phyloP scores from a whole-genome alignment of 1,140 invertebrate genomes.

The Aphelenchoides fujianensis region DNA sequence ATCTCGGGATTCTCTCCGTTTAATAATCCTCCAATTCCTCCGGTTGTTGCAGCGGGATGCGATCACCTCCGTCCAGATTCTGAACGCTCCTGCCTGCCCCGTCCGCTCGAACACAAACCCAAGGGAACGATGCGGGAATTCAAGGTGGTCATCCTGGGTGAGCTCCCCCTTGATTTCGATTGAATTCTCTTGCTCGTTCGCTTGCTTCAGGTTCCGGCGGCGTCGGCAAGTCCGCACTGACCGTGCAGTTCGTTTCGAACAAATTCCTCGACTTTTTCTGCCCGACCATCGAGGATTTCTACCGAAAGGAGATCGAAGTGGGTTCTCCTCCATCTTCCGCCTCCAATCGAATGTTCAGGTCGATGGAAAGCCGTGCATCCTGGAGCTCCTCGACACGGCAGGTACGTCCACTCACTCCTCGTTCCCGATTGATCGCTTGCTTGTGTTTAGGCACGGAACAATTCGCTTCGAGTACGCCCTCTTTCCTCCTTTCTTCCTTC shows the following conservation, averaged over 20 bases:
- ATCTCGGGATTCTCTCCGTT: no score
- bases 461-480: slow-evolving; percentile 20
- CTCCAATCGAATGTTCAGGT: slow-evolving; percentile 77
- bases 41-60: neutral
- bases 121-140: slow-evolving; percentile 57
- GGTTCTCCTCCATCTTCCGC: neutral
- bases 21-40: no score
- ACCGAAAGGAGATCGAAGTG: slow-evolving; percentile 76
- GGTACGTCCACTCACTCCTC: no score
- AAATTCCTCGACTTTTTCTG: slow-evolving; percentile 36
- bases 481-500: no score
- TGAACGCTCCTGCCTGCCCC: no score
- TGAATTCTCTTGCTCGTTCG: no score
- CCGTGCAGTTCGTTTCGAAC: slow-evolving; percentile 94
- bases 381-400: slow-evolving; percentile 98
- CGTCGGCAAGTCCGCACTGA: slow-evolving; percentile 65
- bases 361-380: slow-evolving; percentile 93
- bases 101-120: no score
- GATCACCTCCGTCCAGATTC: neutral
- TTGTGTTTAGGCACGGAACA: no score
- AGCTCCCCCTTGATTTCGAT: no score
- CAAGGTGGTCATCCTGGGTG: slow-evolving; percentile 62
- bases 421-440: no score
- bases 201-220: slow-evolving; percentile 42
- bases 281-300: slow-evolving; percentile 98